Percentiles rank a stretch among this genome's conserved stretches.
These are phyloP conservation scores for Amphipyra berbera DNA, from an alignment of 2,888 invertebrate genomes.

Conservation along the genomic window DNA sequence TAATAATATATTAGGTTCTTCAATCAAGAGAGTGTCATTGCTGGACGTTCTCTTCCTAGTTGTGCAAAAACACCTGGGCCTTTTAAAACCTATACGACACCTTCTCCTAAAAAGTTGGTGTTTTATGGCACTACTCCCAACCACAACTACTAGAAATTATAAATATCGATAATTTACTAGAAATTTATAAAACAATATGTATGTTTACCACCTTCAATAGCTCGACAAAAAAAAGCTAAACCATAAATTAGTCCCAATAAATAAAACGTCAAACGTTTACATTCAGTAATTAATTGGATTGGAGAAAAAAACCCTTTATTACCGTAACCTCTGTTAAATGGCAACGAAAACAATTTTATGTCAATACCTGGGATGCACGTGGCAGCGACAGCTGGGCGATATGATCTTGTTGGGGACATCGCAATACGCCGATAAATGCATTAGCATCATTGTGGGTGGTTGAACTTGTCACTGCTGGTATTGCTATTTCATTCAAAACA, in stretches of 20 bases:
- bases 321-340: slow-evolving; percentile 39
- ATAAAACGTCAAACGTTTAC: slow-evolving; percentile 14
- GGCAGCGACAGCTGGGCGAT: slow-evolving; percentile 79
- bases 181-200: too few relatives aligned
- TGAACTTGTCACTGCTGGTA: slow-evolving; percentile 49
- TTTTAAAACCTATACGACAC: too few relatives aligned
- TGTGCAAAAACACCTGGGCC: too few relatives aligned
- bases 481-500: slow-evolving; percentile 36
- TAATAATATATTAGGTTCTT: too few relatives aligned
- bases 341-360: slow-evolving; percentile 44
- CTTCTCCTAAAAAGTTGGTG: too few relatives aligned
- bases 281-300: slow-evolving; percentile 26
- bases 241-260: not conserved
- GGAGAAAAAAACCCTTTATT: slow-evolving; percentile 30
- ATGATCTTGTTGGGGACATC: slow-evolving; percentile 69
- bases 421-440: slow-evolving; percentile 56
- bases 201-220: too few relatives aligned
- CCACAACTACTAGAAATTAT: too few relatives aligned
- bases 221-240: not conserved
- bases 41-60: too few relatives aligned
- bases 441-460: slow-evolving; percentile 53
- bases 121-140: too few relatives aligned
- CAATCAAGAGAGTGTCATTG: too few relatives aligned
- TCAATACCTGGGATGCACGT: slow-evolving; percentile 64
- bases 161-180: too few relatives aligned